Evolutionary conservation across 1,140 invertebrate species (phyloP).

Genomic region (Centruroides vittatus): DNA sequence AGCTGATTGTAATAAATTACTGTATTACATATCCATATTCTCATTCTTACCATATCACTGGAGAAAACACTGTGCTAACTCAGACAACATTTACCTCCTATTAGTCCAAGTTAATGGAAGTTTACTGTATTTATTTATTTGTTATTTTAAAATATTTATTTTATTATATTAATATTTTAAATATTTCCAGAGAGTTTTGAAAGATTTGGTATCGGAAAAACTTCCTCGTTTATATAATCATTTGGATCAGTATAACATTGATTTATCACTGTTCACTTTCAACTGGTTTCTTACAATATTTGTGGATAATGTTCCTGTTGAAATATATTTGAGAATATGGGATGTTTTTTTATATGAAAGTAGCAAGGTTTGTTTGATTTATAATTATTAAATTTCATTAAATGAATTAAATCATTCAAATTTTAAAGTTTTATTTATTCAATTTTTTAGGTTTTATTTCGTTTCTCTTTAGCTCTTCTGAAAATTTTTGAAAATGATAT

Average conservation of each 20-base stretch:
- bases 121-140: too few species aligned
- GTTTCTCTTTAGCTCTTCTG: constrained; percentile 40
- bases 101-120: too few species aligned
- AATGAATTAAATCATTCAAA: neutral
- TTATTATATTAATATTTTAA: too few species aligned
- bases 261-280: constrained; percentile 39
- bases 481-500: constrained; percentile 36
- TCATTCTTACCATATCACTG: too few species aligned
- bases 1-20: too few species aligned
- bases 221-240: constrained; percentile 35
- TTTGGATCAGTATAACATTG: constrained; percentile 34
- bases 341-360: constrained; percentile 45
- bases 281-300: constrained; percentile 45
- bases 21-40: too few species aligned
- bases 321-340: constrained; percentile 40
- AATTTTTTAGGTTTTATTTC: constrained; percentile 34
- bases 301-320: constrained; percentile 38
- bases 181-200: constrained; percentile 32
- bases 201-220: constrained; percentile 40
- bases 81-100: too few species aligned
- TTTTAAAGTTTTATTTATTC: neutral
- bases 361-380: constrained; percentile 31
- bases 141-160: too few species aligned
- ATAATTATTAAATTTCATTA: neutral
- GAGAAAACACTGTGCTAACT: too few species aligned